phyloP scores from a whole-genome alignment of 30 jellyfish, hydroid and myxozoan species.

The Aurelia aurita complex sp. Pacific region DNA sequence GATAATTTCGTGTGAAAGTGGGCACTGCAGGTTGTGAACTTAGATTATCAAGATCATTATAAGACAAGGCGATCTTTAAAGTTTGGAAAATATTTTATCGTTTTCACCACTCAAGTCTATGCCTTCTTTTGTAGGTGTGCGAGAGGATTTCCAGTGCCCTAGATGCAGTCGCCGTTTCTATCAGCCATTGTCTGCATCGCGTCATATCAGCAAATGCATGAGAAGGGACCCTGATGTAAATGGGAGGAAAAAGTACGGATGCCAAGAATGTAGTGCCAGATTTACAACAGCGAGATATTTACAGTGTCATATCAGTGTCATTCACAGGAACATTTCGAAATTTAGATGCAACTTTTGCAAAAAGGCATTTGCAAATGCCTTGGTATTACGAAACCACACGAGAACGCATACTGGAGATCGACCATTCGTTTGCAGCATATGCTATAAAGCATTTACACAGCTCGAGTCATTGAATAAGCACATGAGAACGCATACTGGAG shows the following conservation, averaged over 20 bases:
- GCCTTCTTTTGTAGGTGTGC: too few relatives aligned
- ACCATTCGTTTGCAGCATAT: conserved; percentile 38
- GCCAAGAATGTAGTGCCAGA: conserved; percentile 46
- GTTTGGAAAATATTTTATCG: too few relatives aligned
- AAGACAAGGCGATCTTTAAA: too few relatives aligned
- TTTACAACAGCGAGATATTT: conserved; percentile 23
- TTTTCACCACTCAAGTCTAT: too few relatives aligned
- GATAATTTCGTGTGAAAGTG: too few relatives aligned
- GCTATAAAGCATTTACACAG: conserved; percentile 51
- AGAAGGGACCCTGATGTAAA: not conserved
- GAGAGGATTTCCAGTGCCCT: not conserved
- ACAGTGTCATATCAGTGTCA: conserved; percentile 51
- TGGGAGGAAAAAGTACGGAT: conserved; percentile 23
- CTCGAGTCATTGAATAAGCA: conserved; percentile 40
- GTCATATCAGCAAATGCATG: not conserved
- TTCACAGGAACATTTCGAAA: conserved; percentile 35
- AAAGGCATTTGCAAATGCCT: conserved; percentile 52
- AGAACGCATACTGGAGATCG: conserved; percentile 72
- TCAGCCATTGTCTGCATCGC: not conserved
- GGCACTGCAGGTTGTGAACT: too few relatives aligned
- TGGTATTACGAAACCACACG: conserved; percentile 35
- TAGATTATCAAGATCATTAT: too few relatives aligned
- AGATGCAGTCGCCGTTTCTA: not conserved
- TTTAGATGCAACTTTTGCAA: conserved; percentile 49
- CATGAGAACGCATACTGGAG: conserved; percentile 21